Base-by-base conservation (phyloP, 2,113 vertebrate species). In the Pyxicephalus adspersus region DNA sequence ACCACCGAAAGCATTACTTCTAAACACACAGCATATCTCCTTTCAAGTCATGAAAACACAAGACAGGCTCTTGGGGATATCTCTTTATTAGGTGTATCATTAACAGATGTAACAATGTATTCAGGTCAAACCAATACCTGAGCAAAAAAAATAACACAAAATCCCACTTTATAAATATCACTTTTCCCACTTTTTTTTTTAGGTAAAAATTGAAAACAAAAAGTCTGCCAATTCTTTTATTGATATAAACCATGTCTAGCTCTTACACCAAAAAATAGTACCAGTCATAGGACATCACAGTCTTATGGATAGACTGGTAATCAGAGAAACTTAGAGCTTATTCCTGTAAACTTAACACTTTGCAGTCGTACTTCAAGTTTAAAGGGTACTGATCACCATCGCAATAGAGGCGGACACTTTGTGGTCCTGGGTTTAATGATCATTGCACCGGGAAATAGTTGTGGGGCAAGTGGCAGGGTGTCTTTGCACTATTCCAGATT, bases 91-190 rank as follows among this genome's bases (percentile, higher is more conserved):
- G 38, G 25, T 29, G 34, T 28, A 76, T 28, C 50, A 54, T 20
- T n/a, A 76, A 64, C 57, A 60, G 54, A 52, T 50, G 55, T 52
- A 54, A 77, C 75, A 77, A 77, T 29, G 74, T 76, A 76, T 76
- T 45, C 38, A 65, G 45, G 45, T 65, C 34, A 77, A 65, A 25
- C 45, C 50, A 11, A 72, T n/a, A 72, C 68, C 51, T 72, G 51
- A 72, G 68, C 52, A 51, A 52, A 29, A 72, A 50, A 29, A 13
- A 54, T 25, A 71, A 23, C 52, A 72, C 68, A 17, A 25, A 22
- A 31, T 29, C 68, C 51, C 68, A 18, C n/a, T 15, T 18, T 17
- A 19, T 17, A 19, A 54, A 9, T 71, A 8, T 2, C 51, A 22
- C 4, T 20, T 28, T 55, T 7, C 68, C 18, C 50, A 51, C 19